These are phyloP conservation scores for Drosophila ananassae DNA, from an alignment of 1,140 invertebrate species.

Conservation along the genomic window DNA sequence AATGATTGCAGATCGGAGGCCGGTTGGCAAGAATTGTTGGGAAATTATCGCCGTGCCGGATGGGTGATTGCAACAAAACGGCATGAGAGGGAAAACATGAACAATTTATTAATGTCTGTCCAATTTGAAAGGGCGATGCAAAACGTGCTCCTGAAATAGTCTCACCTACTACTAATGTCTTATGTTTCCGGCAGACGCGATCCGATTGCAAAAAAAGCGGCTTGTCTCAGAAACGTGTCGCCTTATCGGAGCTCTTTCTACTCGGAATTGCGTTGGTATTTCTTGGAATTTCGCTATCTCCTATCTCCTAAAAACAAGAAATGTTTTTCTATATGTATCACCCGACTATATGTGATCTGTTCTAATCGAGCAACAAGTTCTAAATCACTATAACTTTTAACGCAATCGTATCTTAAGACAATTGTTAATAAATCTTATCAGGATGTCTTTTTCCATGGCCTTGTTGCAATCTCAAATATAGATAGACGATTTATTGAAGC, in stretches of 20 bases:
- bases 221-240: slow-evolving; percentile 36
- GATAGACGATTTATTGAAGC: neutral
- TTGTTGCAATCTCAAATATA: neutral
- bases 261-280: slow-evolving; percentile 43
- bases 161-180: slow-evolving; percentile 7
- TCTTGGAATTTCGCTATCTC: slow-evolving; percentile 51
- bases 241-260: slow-evolving; percentile 33
- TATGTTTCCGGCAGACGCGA: slow-evolving; percentile 26
- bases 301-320: slow-evolving; percentile 43
- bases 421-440: slow-evolving; percentile 1
- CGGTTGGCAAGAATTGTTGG: slow-evolving; percentile 39
- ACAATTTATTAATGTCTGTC: slow-evolving; percentile 23
- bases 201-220: slow-evolving; percentile 22
- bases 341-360: slow-evolving; percentile 6
- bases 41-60: slow-evolving; percentile 65
- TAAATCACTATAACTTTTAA: neutral
- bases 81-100: slow-evolving; percentile 11
- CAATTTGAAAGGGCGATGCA: slow-evolving; percentile 28
- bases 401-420: slow-evolving; percentile 4
- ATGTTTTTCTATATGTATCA: slow-evolving; percentile 13
- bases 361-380: slow-evolving; percentile 5
- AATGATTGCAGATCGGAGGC: slow-evolving; percentile 10
- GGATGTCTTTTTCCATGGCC: neutral
- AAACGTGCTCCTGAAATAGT: slow-evolving; percentile 18
- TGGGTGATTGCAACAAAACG: slow-evolving; percentile 37